Conservation (phyloP, 2,888 invertebrate genomes). For the Dynastes hyllus region DNA sequence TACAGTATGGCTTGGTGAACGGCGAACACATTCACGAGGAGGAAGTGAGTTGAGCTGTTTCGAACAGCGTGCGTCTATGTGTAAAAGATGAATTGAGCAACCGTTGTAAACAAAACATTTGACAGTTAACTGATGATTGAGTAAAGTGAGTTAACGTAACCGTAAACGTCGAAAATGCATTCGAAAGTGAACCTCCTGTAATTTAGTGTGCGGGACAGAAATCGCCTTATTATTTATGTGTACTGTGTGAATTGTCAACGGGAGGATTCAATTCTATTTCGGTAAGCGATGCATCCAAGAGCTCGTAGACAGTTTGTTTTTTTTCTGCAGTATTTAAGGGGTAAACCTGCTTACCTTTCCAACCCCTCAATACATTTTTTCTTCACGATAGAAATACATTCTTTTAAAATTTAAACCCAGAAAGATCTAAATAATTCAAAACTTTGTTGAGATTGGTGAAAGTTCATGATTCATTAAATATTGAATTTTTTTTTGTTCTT, state of each 20-base stretch:
- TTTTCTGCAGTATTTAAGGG: not conserved
- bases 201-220: not conserved
- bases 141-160: constrained; percentile 37
- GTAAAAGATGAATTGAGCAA: constrained; percentile 33
- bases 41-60: constrained; percentile 41
- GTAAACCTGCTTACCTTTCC: not conserved
- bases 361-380: too few species aligned
- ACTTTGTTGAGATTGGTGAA: too few species aligned
- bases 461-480: too few species aligned
- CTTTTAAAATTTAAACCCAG: too few species aligned
- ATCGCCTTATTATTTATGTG: constrained; percentile 9
- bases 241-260: constrained; percentile 26
- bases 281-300: constrained; percentile 25
- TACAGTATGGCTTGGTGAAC: constrained; percentile 45
- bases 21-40: constrained; percentile 40
- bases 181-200: constrained; percentile 25
- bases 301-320: not conserved
- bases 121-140: constrained; percentile 25
- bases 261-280: constrained; percentile 32
- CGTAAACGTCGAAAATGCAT: not conserved
- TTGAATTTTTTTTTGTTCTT: too few species aligned
- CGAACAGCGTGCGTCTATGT: constrained; percentile 38
- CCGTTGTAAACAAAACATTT: constrained; percentile 36
- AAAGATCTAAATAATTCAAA: too few species aligned
- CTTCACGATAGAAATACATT: too few species aligned